Evolutionary conservation across 2,888 invertebrate genomes (phyloP).

Genomic region (Erebia ligea): DNA sequence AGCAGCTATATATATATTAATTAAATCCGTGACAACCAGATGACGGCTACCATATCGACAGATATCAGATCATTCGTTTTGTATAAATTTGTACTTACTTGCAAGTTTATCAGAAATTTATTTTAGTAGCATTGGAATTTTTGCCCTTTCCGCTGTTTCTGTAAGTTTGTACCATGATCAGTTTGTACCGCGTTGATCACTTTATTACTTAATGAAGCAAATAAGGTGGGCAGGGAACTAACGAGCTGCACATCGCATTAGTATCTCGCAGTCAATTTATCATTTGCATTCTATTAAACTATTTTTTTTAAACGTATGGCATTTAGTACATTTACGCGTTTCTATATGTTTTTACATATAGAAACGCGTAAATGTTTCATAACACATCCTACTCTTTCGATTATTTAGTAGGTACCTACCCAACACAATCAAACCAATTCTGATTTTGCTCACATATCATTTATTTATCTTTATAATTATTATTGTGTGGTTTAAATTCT

Average conservation of each 20-base stretch:
- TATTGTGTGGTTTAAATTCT: too few relatives aligned
- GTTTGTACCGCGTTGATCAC: constrained; percentile 47
- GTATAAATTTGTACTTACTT: background rate
- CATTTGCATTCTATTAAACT: constrained; percentile 47
- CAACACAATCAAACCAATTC: too few relatives aligned
- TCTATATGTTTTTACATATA: too few relatives aligned
- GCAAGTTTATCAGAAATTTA: background rate
- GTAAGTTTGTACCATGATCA: background rate
- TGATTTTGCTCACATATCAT: too few relatives aligned
- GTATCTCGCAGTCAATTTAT: constrained; percentile 64
- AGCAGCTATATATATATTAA: too few relatives aligned
- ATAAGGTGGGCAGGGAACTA: constrained; percentile 52
- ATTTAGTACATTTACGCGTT: too few relatives aligned
- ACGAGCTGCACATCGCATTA: constrained; percentile 55
- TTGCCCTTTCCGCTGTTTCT: too few relatives aligned
- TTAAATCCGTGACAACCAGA: constrained; percentile 1
- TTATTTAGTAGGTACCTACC: too few relatives aligned
- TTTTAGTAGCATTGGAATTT: background rate
- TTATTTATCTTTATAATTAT: too few relatives aligned
- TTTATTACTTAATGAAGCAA: constrained; percentile 47
- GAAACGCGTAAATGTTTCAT: too few relatives aligned
- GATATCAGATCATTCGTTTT: background rate
- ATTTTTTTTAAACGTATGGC: background rate
- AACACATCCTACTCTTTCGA: too few relatives aligned
- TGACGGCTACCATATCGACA: background rate